These are phyloP conservation scores for Drosophila simulans DNA, from an alignment of 1,140 invertebrate species.

Conservation along the genomic window DNA sequence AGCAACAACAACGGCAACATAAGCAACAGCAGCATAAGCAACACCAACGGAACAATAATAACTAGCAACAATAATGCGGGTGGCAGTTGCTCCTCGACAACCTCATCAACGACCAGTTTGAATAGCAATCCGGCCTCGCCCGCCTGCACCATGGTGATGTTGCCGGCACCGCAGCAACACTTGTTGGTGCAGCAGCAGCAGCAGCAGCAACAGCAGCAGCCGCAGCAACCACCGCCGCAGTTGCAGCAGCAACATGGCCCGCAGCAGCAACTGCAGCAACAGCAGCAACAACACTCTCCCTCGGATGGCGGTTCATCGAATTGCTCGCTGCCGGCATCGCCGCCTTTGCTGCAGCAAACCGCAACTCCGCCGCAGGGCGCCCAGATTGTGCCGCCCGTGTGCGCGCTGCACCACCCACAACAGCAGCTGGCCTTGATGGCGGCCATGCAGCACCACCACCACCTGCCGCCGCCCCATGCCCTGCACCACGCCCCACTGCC, in stretches of 20 bases:
- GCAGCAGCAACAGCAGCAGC: slow-evolving; percentile 36
- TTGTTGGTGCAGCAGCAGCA: slow-evolving; percentile 39
- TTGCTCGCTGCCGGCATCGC: slow-evolving; percentile 71
- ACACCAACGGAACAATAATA: slow-evolving; percentile 29
- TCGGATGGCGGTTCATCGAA: slow-evolving; percentile 68
- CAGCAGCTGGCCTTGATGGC: slow-evolving; percentile 78
- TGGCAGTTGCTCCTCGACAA: slow-evolving; percentile 59
- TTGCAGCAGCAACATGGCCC: slow-evolving; percentile 41
- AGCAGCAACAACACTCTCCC: slow-evolving; percentile 59
- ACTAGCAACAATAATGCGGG: slow-evolving; percentile 62
- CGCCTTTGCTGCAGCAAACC: slow-evolving; percentile 74
- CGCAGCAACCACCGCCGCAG: slow-evolving; percentile 2
- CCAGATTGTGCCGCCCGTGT: slow-evolving; percentile 76
- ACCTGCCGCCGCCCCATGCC: slow-evolving; percentile 50
- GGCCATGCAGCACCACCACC: slow-evolving; percentile 77
- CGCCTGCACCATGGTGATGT: slow-evolving; percentile 66
- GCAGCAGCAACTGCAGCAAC: slow-evolving; percentile 32
- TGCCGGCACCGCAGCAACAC: slow-evolving; percentile 56
- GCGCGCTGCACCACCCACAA: slow-evolving; percentile 81
- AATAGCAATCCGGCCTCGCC: slow-evolving; percentile 66
- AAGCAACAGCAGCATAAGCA: slow-evolving; percentile 42
- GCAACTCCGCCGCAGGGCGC: slow-evolving; percentile 76
- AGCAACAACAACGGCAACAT: slow-evolving; percentile 35
- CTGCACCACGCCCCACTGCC: slow-evolving; percentile 47
- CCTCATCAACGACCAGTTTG: slow-evolving; percentile 70